Base-by-base conservation (phyloP, 2,113 vertebrate species). In the Capricornis sumatraensis region DNA sequence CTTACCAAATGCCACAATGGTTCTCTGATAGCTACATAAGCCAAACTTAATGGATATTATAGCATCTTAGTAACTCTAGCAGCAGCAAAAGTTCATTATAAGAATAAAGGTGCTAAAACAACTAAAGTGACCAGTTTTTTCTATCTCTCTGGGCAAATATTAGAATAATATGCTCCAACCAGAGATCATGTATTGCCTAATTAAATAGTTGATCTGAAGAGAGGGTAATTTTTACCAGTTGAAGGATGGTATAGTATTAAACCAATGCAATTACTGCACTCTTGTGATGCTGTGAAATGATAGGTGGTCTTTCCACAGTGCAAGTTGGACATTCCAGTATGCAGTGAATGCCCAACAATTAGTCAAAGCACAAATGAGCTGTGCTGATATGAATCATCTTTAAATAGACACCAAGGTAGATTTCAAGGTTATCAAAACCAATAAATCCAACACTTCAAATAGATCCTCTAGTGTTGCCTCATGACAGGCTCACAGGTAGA, bases 91-190 rank as follows among this genome's bases (percentile, higher is more conserved):
- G 6, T 2, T 82, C 11, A 53, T 81, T 94, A 58, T 83, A 17
- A 96, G 45, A 86, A 90, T 33, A 95, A 71, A 96, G 43, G 76
- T n/a, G 28, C 28, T 92, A 43, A 92, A 97, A 94, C 17, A 1
- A 91, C 30, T 78, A 57, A 95, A 25, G 5, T 94, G 92, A 97
- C 81, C 58, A 87, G 17, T 52, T 96, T 96, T 97, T n/a, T 92
- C 40, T 50, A 95, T 88, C 58, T 76, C 50, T 79, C 33, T 83
- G 64, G 83, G 25, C 87, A 95, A 74, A 92, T 86, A 83, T 95
- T 82, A 91, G 17, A 86, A 91, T 83, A 97, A 96, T 71, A 76
- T 89, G 47, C 57, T 94, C 47, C 45, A 89, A 91, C 4, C 9
- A 93, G 36, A 95, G 67, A 55, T 90, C 27, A 55, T 43, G 45